Conservation (phyloP, 2,113 vertebrate species). For the Malurus alboscapulatus region DNA sequence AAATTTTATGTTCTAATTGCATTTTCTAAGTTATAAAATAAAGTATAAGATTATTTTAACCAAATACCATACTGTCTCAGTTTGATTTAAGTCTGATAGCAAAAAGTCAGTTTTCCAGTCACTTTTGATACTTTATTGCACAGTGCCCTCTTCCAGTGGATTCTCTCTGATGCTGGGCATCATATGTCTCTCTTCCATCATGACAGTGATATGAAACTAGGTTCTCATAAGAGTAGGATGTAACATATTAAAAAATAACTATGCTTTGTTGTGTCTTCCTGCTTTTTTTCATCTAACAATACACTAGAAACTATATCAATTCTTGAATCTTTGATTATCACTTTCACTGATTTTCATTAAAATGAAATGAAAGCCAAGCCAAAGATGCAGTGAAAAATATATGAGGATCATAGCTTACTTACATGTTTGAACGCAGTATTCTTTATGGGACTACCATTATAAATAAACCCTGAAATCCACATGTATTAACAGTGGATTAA, state of each 20-base stretch:
- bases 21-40: conserved; percentile 11
- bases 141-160: neutral
- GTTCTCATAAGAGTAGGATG: neutral
- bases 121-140: neutral
- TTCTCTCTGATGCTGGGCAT: neutral
- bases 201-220: neutral
- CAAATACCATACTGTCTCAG: neutral
- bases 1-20: neutral
- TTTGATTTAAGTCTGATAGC: neutral
- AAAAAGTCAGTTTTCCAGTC: neutral
- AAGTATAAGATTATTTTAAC: neutral
- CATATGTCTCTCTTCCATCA: neutral
- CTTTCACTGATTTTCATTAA: neutral
- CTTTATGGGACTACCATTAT: neutral
- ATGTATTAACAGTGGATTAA: too few species aligned
- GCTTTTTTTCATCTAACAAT: neutral
- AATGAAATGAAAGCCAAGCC: neutral
- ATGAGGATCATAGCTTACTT: neutral
- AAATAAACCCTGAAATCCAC: neutral
- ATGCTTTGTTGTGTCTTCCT: neutral
- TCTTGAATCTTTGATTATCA: neutral
- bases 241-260: neutral
- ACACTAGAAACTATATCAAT: neutral
- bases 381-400: neutral
- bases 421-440: neutral